A percentile compares a stretch with the other conserved stretches of the same genome.
Conservation (phyloP, 2,797 vertebrate genomes). For the Phalanger gymnotis region DNA sequence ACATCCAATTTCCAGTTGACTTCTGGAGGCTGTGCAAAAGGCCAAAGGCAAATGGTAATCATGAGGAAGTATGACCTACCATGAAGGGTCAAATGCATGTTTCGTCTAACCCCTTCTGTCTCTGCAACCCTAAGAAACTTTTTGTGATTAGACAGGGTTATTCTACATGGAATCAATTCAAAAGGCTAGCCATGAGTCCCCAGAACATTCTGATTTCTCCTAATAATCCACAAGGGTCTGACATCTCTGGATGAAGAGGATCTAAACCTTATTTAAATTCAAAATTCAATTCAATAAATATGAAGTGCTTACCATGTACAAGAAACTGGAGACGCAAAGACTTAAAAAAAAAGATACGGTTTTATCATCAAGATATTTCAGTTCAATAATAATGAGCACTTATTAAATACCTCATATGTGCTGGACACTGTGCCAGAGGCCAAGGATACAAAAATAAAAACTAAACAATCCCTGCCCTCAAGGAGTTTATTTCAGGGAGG, state of each 20-base stretch:
- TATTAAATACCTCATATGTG: neutral
- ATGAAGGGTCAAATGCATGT: neutral
- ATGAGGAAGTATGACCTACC: neutral
- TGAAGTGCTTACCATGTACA: neutral
- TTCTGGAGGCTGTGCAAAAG: neutral
- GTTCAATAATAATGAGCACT: neutral
- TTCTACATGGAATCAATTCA: neutral
- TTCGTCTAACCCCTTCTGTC: neutral
- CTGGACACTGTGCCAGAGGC: neutral
- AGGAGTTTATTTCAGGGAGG: neutral
- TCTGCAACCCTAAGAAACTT: neutral
- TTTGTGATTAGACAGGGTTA: neutral
- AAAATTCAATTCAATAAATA: neutral
- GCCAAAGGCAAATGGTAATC: neutral
- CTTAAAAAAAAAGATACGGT: neutral
- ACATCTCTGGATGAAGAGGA: neutral
- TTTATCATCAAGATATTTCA: neutral
- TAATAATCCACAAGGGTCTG: neutral
- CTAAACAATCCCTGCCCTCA: neutral
- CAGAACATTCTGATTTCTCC: neutral
- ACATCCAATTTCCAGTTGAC: neutral
- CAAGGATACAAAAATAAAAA: neutral
- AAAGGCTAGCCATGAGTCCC: neutral
- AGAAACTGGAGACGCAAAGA: neutral
- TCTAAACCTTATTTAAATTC: neutral